These are phyloP conservation scores for Lathronympha strigana DNA, from an alignment of 2,888 invertebrate genomes.

Conservation along the genomic window DNA sequence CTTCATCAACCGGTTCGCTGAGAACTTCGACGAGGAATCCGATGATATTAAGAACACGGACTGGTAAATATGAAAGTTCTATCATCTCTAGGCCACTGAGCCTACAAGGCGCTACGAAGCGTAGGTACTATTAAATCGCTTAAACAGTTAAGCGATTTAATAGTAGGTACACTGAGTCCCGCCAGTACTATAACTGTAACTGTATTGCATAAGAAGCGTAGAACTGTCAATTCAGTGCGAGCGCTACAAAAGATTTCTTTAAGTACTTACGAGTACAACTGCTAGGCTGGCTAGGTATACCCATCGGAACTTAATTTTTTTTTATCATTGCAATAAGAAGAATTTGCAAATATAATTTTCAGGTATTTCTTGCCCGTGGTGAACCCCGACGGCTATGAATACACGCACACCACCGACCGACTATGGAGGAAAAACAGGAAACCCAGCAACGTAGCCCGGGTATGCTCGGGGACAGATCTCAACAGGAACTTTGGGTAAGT, in stretches of 20 bases:
- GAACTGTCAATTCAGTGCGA: too few species aligned
- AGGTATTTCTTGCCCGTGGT: constrained; percentile 89
- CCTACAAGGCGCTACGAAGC: too few species aligned
- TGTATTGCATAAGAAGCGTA: too few species aligned
- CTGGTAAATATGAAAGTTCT: constrained; percentile 59
- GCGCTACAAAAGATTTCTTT: too few species aligned
- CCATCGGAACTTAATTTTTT: too few species aligned
- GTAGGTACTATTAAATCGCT: too few species aligned
- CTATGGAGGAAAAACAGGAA: constrained; percentile 93
- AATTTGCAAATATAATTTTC: constrained; percentile 17
- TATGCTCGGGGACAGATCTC: constrained; percentile 90
- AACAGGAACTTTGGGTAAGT: constrained; percentile 92
- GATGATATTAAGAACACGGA: constrained; percentile 77
- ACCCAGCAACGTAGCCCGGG: constrained; percentile 74
- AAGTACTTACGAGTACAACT: too few species aligned
- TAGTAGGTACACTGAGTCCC: too few species aligned
- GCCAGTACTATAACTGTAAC: too few species aligned
- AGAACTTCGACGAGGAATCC: constrained; percentile 88
- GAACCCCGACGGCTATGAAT: constrained; percentile 95
- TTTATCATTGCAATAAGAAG: not conserved
- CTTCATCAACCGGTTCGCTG: constrained; percentile 89
- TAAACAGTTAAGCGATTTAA: too few species aligned
- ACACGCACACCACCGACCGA: constrained; percentile 90
- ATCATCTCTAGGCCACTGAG: too few species aligned
- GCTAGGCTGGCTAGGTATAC: too few species aligned